Evolutionary conservation across 2,113 vertebrate species (phyloP).

Genomic region (Ceyx margarethae): DNA sequence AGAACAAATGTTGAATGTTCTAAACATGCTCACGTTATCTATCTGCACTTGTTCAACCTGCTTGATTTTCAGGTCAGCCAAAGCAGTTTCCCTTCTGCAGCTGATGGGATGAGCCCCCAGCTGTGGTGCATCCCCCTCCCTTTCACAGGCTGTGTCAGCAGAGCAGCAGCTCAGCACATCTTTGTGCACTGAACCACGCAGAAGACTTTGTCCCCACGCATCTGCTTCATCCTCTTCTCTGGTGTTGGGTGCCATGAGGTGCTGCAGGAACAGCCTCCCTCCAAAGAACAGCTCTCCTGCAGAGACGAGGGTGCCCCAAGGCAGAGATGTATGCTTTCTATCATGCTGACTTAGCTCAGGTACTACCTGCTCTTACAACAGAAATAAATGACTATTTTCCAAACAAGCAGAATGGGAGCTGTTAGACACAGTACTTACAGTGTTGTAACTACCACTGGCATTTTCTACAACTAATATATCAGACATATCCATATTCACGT

Average conservation of each 20-base stretch:
- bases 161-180: rapidly evolving
- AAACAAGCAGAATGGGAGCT: background rate
- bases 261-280: background rate
- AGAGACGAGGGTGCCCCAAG: background rate
- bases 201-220: rapidly evolving
- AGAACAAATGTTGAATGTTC: rapidly evolving
- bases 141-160: background rate
- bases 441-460: background rate
- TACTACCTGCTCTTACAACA: background rate
- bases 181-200: rapidly evolving
- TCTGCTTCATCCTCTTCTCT: background rate
- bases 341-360: rapidly evolving
- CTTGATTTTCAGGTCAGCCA: background rate
- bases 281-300: background rate
- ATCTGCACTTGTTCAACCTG: background rate
- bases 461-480: background rate
- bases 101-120: background rate
- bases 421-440: background rate
- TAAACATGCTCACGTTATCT: rapidly evolving
- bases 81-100: background rate
- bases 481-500: rapidly evolving
- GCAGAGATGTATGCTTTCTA: background rate
- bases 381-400: background rate
- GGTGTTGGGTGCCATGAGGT: rapidly evolving
- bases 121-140: background rate